Evolutionary conservation across 92 coral and sea anemone genomes (phyloP).

Genomic region (Bergia puertoricense): DNA sequence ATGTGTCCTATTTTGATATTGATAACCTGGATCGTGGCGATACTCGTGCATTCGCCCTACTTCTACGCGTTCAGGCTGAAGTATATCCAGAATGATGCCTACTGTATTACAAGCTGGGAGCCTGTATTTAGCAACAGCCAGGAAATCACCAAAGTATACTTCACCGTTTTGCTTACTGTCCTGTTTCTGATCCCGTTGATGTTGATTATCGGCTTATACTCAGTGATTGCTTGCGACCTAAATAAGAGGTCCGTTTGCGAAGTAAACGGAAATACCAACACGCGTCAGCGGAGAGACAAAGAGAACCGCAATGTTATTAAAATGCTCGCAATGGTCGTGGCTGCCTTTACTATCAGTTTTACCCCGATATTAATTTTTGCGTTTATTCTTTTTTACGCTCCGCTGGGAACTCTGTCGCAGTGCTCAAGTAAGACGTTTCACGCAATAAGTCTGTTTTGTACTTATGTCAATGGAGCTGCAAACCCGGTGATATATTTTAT

Average conservation of each 20-base stretch:
- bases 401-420: not conserved
- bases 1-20: conserved; percentile 8
- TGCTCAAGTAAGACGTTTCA: not conserved
- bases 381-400: not conserved
- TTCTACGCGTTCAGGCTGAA: conserved; percentile 6
- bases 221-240: conserved; percentile 39
- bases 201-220: not conserved
- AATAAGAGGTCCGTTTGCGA: not conserved
- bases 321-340: conserved; percentile 15
- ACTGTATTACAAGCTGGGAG: not conserved
- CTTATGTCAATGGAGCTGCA: conserved; percentile 21
- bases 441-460: not conserved
- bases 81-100: not conserved
- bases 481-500: conserved; percentile 27
- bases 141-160: not conserved
- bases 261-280: not conserved
- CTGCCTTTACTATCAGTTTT: conserved; percentile 1
- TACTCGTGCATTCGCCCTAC: conserved; percentile 14
- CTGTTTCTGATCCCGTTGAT: conserved; percentile 1
- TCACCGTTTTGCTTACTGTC: not conserved
- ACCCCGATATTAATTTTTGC: not conserved
- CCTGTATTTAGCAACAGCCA: not conserved
- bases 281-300: conserved; percentile 17
- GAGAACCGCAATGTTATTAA: conserved; percentile 20
- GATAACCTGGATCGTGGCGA: conserved; percentile 10